These are phyloP conservation scores for Nibea albiflora DNA, from an alignment of 2,113 vertebrate genomes.

Conservation along the genomic window DNA sequence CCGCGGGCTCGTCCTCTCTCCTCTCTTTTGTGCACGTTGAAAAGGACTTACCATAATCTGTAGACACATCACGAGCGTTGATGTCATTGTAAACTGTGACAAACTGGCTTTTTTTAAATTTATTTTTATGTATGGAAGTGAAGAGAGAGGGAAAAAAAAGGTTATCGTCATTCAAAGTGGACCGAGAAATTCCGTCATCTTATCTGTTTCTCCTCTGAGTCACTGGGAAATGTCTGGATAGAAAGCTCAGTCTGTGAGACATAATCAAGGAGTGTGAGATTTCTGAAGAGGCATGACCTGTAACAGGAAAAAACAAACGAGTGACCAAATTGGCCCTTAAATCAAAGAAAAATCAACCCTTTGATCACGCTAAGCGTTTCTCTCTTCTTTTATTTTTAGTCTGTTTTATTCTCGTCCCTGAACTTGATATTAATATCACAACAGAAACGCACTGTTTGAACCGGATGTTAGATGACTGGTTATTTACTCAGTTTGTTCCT, in stretches of 20 bases:
- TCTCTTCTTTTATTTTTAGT: constrained; percentile 42
- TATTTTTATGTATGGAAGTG: constrained; percentile 35
- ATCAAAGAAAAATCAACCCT: constrained; percentile 41
- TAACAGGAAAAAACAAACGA: background rate
- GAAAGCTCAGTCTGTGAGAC: background rate
- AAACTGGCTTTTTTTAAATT: constrained; percentile 3
- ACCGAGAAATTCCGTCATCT: constrained; percentile 29
- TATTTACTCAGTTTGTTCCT: constrained; percentile 17
- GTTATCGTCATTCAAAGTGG: constrained; percentile 42
- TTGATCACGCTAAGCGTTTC: constrained; percentile 22
- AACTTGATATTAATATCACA: constrained; percentile 38
- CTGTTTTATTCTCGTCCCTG: constrained; percentile 13
- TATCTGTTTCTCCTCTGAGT: constrained; percentile 36
- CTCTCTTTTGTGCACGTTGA: constrained; percentile 54
- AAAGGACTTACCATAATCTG: constrained; percentile 63
- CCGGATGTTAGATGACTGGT: background rate
- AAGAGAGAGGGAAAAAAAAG: background rate
- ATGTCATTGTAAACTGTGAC: constrained; percentile 41
- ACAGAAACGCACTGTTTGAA: constrained; percentile 14
- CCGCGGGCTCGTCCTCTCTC: constrained; percentile 23
- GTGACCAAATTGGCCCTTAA: constrained; percentile 35
- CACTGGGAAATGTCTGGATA: constrained; percentile 26
- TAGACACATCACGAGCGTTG: constrained; percentile 49
- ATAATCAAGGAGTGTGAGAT: constrained; percentile 34
- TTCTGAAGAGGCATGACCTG: constrained; percentile 39